A percentile compares a stretch with the other conserved stretches of the same genome.
Conservation (phyloP, 1,140 invertebrate species). For the Bactericera cockerelli region DNA sequence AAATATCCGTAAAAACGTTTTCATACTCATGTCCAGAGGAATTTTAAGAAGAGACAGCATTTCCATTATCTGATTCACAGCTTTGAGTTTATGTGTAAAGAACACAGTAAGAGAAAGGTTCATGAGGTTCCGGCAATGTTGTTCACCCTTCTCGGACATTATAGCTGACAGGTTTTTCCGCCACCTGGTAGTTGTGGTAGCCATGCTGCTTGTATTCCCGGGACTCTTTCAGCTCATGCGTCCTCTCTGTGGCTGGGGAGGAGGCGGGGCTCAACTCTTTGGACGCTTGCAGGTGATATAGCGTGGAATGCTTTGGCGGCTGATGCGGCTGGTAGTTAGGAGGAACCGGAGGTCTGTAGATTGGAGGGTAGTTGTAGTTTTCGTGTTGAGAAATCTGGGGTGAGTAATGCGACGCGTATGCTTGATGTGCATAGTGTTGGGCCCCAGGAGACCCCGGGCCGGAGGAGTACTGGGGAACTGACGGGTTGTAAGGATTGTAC, state of each 20-base stretch:
- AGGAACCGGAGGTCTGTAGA: neutral
- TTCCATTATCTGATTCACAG: no score
- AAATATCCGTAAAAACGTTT: no score
- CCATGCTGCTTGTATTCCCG: neutral
- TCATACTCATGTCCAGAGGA: no score
- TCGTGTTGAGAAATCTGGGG: slow-evolving; percentile 1
- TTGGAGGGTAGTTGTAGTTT: neutral
- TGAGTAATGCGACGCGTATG: neutral
- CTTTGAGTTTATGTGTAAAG: no score
- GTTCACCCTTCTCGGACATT: neutral
- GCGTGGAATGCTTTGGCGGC: neutral
- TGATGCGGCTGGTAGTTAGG: slow-evolving; percentile 1
- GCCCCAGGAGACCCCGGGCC: neutral
- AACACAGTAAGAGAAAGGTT: no score
- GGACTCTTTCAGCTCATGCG: neutral
- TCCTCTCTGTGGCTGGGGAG: neutral
- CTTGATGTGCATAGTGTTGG: neutral
- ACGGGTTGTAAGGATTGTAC: slow-evolving; percentile 5
- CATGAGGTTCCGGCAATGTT: no score
- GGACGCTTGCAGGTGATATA: slow-evolving; percentile 3
- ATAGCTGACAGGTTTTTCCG: neutral
- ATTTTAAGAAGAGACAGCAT: no score
- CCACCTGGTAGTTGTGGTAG: slow-evolving; percentile 1
- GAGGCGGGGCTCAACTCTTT: neutral
- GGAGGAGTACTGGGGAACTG: neutral